Evolutionary conservation across 2,888 invertebrate genomes (phyloP).

Genomic region (Tanypteryx hageni): DNA sequence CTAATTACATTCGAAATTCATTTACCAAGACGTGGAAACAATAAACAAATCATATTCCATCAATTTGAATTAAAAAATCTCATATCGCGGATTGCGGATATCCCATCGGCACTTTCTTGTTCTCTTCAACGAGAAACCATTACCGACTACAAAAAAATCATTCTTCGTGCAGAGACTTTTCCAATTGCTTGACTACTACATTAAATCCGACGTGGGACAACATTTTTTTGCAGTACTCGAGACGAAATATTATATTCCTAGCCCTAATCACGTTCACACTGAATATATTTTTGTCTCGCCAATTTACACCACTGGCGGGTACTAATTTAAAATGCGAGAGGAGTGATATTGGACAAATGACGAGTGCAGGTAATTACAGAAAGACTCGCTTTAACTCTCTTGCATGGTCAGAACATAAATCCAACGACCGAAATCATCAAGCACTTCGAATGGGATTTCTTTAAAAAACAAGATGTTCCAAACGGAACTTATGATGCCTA

Average conservation of each 20-base stretch:
- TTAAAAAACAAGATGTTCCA: not conserved
- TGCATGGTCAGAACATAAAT: not conserved
- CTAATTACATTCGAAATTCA: no score
- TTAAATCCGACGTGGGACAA: no score
- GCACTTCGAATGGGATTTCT: not conserved
- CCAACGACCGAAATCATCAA: not conserved
- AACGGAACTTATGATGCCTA: no score
- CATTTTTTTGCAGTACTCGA: not conserved
- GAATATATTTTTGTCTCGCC: not conserved
- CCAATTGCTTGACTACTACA: no score
- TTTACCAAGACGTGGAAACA: no score
- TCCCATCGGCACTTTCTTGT: no score
- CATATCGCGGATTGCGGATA: no score
- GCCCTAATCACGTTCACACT: not conserved
- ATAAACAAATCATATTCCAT: no score
- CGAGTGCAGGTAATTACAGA: not conserved
- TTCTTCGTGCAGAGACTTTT: no score
- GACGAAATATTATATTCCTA: not conserved
- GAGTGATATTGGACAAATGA: not conserved
- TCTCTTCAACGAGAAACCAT: no score
- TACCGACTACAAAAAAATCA: no score
- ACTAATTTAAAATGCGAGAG: not conserved
- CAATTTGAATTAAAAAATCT: no score
- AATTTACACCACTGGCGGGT: not conserved
- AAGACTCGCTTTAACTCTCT: not conserved